Evolutionary conservation across 1,140 invertebrate genomes (phyloP), one percentile per base, ranked within the genome.

Genomic region (Neodiprion virginianus): DNA sequence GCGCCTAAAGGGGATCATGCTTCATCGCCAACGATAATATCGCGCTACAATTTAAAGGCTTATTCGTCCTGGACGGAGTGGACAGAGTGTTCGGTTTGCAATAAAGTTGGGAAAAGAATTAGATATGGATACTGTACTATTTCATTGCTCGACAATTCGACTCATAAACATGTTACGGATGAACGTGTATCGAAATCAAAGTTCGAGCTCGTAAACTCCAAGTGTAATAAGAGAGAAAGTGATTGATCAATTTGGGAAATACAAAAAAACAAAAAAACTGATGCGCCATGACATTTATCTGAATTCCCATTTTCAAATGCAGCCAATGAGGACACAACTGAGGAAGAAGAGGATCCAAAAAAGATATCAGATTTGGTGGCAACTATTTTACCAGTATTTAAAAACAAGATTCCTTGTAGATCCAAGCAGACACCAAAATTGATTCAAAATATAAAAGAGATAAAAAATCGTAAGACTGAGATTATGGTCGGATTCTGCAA

Each of bases 51-150:
- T 77, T 74, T 90, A 72, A 82, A 84, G 75, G 66, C 90, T 70
- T 84, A 86, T 72, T 88, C 89, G 8, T 81, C 83, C 67, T 94
- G 92, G 92, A 87, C 87, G 3, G 74, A 84, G 14, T 93, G 93
- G 93, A 90, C 90, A 12, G 75, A 86, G n/a, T 94, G 93, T 81
- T 93, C 91, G 71, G 83, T 79, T n/a, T 94, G 93, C 79, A 87
- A 87, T 14, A 78, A 80, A 66, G 86, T 91, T 69, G 92, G 92
- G 0, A 88, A 87, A 78, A 85, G 83, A 80, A 80, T 88, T 49
- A 85, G 89, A 72, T 88, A 89, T 70, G 92, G 92, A 9, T 89
- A 90, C 71, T 93, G 92, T 78, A 89, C 82, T n/a, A 82, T 92
- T 73, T 83, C 85, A 11, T 67, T 79, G 40, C 73, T 72, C 11